phyloP scores from a whole-genome alignment of 1,140 invertebrate genomes.

The Atta cephalotes region DNA sequence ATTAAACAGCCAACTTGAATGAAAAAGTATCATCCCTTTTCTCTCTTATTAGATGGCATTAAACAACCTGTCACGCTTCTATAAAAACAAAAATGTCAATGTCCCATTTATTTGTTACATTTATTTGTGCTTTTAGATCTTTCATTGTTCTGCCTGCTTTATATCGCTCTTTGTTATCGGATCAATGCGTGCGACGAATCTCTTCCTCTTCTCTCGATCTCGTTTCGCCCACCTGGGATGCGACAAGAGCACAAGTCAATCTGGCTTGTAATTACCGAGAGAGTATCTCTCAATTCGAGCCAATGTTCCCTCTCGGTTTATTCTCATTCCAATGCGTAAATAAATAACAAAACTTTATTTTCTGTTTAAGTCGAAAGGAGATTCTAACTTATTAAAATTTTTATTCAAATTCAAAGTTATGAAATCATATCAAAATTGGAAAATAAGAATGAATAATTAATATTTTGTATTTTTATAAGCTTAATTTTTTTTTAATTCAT shows the following conservation, averaged over 20 bases:
- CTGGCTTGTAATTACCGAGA: slow-evolving; percentile 36
- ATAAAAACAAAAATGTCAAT: neutral
- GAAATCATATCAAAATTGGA: neutral
- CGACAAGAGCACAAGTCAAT: slow-evolving; percentile 35
- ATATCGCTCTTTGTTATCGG: slow-evolving; percentile 27
- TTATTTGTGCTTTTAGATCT: neutral
- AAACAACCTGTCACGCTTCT: neutral
- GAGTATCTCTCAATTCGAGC: slow-evolving; percentile 31
- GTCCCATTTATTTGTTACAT: neutral
- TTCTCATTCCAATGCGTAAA: slow-evolving; percentile 33
- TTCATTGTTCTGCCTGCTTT: neutral
- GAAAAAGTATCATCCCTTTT: neutral
- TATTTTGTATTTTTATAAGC: neutral
- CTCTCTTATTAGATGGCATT: slow-evolving; percentile 17
- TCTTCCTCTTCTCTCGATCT: slow-evolving; percentile 36
- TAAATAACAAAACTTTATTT: slow-evolving; percentile 25
- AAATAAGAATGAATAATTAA: slow-evolving; percentile 14
- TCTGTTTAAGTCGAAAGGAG: neutral
- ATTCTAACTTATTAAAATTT: slow-evolving; percentile 10
- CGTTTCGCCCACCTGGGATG: slow-evolving; percentile 24
- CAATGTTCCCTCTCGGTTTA: neutral
- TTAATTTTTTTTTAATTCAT: neutral
- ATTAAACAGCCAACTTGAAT: slow-evolving; percentile 1
- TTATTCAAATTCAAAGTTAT: neutral
- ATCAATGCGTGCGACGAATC: slow-evolving; percentile 18